Evolutionary conservation across 2,113 vertebrate species (phyloP).

Genomic region (Hypanus sabinus): DNA sequence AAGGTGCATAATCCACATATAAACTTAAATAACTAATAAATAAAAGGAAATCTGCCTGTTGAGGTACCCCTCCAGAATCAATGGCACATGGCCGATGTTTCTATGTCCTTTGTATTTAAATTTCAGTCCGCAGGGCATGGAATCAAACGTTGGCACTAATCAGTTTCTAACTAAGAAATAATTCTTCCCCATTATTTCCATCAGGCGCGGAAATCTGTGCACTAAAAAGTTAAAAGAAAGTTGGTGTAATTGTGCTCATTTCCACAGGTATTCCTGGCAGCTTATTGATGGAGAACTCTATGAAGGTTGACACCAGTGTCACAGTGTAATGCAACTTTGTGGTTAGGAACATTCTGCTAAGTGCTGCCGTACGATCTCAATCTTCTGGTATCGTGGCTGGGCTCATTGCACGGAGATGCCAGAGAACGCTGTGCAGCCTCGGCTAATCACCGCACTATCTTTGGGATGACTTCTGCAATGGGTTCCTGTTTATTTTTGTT

Average conservation of each 20-base stretch:
- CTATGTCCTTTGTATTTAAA: neutral
- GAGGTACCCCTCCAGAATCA: neutral
- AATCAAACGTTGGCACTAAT: neutral
- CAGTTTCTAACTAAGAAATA: neutral
- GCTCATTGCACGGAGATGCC: neutral
- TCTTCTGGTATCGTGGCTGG: neutral
- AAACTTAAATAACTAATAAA: neutral
- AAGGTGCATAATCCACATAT: slow-evolving; percentile 20
- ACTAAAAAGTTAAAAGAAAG: neutral
- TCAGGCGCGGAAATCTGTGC: neutral
- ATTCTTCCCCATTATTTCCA: neutral
- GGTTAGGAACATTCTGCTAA: too few species aligned
- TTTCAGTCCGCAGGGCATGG: neutral
- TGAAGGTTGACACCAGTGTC: neutral
- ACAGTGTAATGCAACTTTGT: neutral
- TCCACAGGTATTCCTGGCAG: neutral
- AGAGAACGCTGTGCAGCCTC: neutral
- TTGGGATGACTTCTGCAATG: neutral
- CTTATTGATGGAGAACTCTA: neutral
- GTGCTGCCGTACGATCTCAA: neutral
- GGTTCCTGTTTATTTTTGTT: slow-evolving; percentile 58
- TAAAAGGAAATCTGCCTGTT: neutral
- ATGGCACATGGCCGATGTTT: neutral
- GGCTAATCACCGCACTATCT: neutral
- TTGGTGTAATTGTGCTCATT: neutral